phyloP scores from a whole-genome alignment of 2,888 invertebrate genomes.

The Megamerina dolium region DNA sequence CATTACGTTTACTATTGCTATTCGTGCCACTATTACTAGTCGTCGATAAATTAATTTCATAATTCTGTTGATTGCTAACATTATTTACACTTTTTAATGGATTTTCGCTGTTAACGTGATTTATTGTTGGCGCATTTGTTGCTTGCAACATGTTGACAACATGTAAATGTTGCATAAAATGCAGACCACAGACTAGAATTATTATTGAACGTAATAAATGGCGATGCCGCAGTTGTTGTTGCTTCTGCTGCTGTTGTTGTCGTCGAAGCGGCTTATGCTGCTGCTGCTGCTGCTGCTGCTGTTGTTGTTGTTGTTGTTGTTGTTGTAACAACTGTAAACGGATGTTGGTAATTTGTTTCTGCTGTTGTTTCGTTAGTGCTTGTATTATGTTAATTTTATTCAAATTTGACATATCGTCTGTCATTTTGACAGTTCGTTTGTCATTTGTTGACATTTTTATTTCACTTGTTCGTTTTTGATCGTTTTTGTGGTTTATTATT shows the following conservation, averaged over 20 bases:
- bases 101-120: conserved; percentile 6
- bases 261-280: conserved; percentile 8
- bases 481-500: too few species aligned
- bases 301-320: conserved; percentile 12
- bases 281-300: conserved; percentile 6
- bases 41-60: conserved; percentile 6
- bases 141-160: conserved; percentile 14
- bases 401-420: conserved; percentile 21
- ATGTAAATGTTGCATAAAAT: conserved; percentile 14
- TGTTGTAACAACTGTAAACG: conserved; percentile 10
- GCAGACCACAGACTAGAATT: conserved; percentile 26
- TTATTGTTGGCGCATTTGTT: conserved; percentile 7
- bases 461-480: too few species aligned
- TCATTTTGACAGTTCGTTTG: conserved; percentile 39
- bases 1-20: conserved; percentile 17
- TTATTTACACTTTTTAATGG: neutral
- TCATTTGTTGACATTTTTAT: conserved; percentile 30
- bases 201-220: conserved; percentile 25
- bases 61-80: neutral
- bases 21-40: conserved; percentile 23
- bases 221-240: conserved; percentile 10
- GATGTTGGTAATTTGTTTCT: neutral
- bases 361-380: too few species aligned
- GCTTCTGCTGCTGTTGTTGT: conserved; percentile 9
- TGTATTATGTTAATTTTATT: conserved; percentile 21